Percentiles rank a stretch among this genome's conserved stretches.
phyloP scores from a whole-genome alignment of 1,140 invertebrate genomes.

The Belonocnema kinseyi region DNA sequence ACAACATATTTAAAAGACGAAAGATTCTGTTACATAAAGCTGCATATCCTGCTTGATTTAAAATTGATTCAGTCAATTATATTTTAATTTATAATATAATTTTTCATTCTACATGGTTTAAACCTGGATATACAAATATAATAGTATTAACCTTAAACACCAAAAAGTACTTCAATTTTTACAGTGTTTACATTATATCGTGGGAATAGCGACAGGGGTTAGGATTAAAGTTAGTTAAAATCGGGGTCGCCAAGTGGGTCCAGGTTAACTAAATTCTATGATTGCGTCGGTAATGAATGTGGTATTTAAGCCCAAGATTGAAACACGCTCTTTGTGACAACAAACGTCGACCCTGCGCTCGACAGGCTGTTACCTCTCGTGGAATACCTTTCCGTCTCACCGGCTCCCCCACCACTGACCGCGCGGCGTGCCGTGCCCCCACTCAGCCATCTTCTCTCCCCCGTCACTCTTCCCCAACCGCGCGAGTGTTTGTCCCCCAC shows the following conservation, averaged over 20 bases:
- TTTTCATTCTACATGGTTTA: too few species aligned
- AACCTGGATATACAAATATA: too few species aligned
- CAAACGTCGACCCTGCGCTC: constrained; percentile 29
- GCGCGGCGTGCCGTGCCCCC: constrained; percentile 40
- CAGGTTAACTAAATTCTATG: constrained; percentile 13
- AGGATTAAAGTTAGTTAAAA: not conserved
- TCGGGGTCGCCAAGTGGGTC: constrained; percentile 3
- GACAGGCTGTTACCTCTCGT: constrained; percentile 35
- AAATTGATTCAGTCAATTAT: too few species aligned
- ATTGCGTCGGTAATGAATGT: constrained; percentile 10
- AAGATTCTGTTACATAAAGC: too few species aligned
- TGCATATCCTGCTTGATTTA: too few species aligned
- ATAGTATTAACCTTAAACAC: too few species aligned
- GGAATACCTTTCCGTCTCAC: not conserved
- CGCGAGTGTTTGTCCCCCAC: too few species aligned
- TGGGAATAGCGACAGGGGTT: not conserved
- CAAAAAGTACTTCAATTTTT: too few species aligned
- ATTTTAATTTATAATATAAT: too few species aligned
- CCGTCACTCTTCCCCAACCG: constrained; percentile 3
- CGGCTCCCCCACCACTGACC: constrained; percentile 13
- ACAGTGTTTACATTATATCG: not conserved
- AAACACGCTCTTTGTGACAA: constrained; percentile 40
- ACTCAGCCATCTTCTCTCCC: constrained; percentile 22
- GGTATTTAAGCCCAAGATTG: constrained; percentile 31
- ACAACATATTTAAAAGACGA: too few species aligned